A percentile compares a stretch with the other conserved stretches of the same genome.
These are phyloP conservation scores for Aleiodes sp. DNA, from an alignment of 1,140 invertebrate species.

Conservation along the genomic window DNA sequence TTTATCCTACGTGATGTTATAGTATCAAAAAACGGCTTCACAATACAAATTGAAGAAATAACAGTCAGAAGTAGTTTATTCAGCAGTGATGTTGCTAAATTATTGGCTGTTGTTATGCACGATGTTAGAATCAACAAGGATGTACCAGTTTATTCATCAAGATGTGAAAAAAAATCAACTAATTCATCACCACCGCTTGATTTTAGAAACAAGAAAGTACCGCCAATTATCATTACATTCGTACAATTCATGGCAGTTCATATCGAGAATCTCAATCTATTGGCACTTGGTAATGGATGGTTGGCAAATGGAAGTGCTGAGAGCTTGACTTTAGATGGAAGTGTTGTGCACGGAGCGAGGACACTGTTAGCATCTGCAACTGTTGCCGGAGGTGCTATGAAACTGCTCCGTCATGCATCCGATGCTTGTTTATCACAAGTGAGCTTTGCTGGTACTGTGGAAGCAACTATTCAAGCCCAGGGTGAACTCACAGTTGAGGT, in stretches of 20 bases:
- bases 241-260: slow-evolving; percentile 91
- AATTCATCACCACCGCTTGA: slow-evolving; percentile 65
- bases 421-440: slow-evolving; percentile 75
- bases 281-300: slow-evolving; percentile 78
- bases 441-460: slow-evolving; percentile 76
- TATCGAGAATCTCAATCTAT: slow-evolving; percentile 82
- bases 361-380: slow-evolving; percentile 78
- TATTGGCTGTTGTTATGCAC: slow-evolving; percentile 83
- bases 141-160: slow-evolving; percentile 55
- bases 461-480: slow-evolving; percentile 78
- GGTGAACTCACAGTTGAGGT: slow-evolving; percentile 82
- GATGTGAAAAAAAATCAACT: slow-evolving; percentile 45
- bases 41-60: slow-evolving; percentile 85
- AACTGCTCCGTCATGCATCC: slow-evolving; percentile 63
- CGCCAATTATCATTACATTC: slow-evolving; percentile 81
- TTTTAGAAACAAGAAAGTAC: slow-evolving; percentile 79
- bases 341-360: slow-evolving; percentile 75
- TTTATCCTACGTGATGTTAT: slow-evolving; percentile 74
- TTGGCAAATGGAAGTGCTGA: slow-evolving; percentile 79
- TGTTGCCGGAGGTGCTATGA: slow-evolving; percentile 68
- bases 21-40: slow-evolving; percentile 74
- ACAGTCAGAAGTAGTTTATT: slow-evolving; percentile 89
- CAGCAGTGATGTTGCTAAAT: slow-evolving; percentile 88
- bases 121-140: slow-evolving; percentile 88
- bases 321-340: slow-evolving; percentile 82